A percentile compares a stretch with the other conserved stretches of the same genome.
Evolutionary conservation across 2,113 vertebrate genomes (phyloP).

Genomic region (Plecturocebus donacophilus): DNA sequence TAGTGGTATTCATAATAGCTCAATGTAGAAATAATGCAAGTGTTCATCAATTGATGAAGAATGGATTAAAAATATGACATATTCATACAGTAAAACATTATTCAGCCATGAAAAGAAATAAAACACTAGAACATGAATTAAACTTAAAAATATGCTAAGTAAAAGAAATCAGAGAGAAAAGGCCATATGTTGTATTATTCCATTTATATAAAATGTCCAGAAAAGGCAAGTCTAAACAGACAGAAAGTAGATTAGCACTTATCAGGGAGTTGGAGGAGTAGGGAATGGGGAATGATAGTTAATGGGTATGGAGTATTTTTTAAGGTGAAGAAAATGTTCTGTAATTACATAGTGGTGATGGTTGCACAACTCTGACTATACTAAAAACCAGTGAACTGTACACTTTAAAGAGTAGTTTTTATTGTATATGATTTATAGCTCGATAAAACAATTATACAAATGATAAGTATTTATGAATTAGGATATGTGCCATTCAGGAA

Average conservation of each 20-base stretch:
- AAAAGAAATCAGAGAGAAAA: not conserved
- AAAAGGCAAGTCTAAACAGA: not conserved
- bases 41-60: not conserved
- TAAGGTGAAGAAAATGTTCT: not conserved
- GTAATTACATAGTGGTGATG: not conserved
- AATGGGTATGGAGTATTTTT: not conserved
- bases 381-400: not conserved
- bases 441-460: conserved; percentile 21
- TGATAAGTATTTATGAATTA: not conserved
- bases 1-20: not conserved
- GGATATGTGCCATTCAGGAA: not conserved
- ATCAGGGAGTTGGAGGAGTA: not conserved
- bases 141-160: not conserved
- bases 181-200: not conserved
- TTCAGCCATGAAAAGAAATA: not conserved
- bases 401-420: not conserved
- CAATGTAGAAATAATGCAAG: not conserved
- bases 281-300: not conserved
- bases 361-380: not conserved
- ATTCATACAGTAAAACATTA: not conserved
- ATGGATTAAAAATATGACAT: not conserved
- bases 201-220: not conserved
- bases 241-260: not conserved
- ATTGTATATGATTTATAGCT: conserved; percentile 13
- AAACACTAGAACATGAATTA: not conserved